phyloP scores from a whole-genome alignment of 2,888 invertebrate genomes.

The Agrotis exclamationis region DNA sequence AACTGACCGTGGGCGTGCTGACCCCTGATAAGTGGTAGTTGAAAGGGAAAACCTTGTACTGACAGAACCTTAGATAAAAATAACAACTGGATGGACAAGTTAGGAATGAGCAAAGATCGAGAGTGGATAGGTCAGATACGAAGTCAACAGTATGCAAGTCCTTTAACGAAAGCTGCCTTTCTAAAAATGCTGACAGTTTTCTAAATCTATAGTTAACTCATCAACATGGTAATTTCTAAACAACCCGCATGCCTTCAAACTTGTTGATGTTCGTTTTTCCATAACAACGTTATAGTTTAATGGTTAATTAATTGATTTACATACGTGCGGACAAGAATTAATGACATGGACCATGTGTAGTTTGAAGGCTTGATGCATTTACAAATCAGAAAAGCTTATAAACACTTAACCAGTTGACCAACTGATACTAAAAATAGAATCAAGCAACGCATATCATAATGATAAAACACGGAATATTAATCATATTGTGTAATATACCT shows the following conservation, averaged over 20 bases:
- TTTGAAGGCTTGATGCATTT: neutral
- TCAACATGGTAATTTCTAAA: constrained; percentile 63
- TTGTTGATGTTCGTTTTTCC: constrained; percentile 22
- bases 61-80: constrained; percentile 59
- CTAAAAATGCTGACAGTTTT: constrained; percentile 63
- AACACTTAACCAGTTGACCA: constrained; percentile 2
- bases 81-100: constrained; percentile 64
- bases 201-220: constrained; percentile 53
- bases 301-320: constrained; percentile 13
- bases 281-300: constrained; percentile 17
- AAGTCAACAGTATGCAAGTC: constrained; percentile 38
- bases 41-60: constrained; percentile 72
- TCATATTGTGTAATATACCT: neutral
- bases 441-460: constrained; percentile 1
- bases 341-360: neutral
- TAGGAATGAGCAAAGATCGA: constrained; percentile 34
- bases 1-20: constrained; percentile 51
- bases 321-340: neutral
- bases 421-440: constrained; percentile 3
- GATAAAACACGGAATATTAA: neutral
- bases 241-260: constrained; percentile 43
- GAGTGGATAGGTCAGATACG: constrained; percentile 62
- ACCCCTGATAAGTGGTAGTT: constrained; percentile 61
- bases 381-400: constrained; percentile 6
- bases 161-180: constrained; percentile 55